Evolutionary conservation across 2,888 invertebrate genomes (phyloP).

Genomic region (Sympetrum striolatum): DNA sequence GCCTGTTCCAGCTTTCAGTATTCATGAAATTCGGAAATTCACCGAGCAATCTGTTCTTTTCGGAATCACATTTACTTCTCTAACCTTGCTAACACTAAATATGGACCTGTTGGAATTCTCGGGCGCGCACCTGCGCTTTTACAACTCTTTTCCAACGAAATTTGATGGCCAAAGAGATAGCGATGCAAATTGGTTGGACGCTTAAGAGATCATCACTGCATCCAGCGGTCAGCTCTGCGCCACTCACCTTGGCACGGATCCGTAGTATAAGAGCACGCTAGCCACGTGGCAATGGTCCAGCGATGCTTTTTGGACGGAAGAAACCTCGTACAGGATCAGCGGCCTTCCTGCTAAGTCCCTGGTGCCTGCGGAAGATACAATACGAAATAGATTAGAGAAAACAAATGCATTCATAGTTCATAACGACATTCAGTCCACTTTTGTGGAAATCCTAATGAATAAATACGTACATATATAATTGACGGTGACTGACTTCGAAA

Average conservation of each 20-base stretch:
- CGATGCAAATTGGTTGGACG: background rate
- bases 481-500: too few relatives aligned
- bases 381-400: too few relatives aligned
- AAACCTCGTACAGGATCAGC: conserved; percentile 71
- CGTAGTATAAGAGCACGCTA: conserved; percentile 74
- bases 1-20: background rate
- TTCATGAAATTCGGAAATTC: background rate
- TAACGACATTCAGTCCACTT: too few relatives aligned
- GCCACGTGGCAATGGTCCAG: conserved; percentile 73
- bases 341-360: conserved; percentile 70
- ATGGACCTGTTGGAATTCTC: background rate
- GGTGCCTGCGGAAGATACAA: conserved; percentile 67
- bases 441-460: too few relatives aligned
- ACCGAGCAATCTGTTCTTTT: background rate
- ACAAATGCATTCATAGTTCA: too few relatives aligned
- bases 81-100: background rate
- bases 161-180: background rate
- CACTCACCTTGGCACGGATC: conserved; percentile 73
- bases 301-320: conserved; percentile 65
- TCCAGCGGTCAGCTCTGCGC: background rate
- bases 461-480: too few relatives aligned
- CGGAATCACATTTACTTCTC: background rate
- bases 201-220: background rate
- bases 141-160: background rate
- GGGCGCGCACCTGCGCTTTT: background rate